Conservation (phyloP, 2,888 invertebrate species). For the Ypsolopha scabrella region DNA sequence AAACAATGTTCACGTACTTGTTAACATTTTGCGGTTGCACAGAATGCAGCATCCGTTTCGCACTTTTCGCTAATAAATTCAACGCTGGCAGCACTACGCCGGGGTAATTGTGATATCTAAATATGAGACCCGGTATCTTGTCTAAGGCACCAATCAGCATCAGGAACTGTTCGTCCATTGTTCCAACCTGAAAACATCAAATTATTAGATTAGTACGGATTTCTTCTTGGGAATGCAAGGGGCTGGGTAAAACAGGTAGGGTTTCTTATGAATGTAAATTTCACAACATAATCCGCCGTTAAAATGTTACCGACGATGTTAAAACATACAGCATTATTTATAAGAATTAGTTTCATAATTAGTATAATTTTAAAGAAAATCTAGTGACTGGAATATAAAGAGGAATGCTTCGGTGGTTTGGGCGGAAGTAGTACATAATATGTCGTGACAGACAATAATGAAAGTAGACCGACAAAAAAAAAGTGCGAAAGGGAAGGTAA, state of each 20-base stretch:
- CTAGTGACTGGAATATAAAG: too few relatives aligned
- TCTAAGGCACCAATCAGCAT: slow-evolving; percentile 74
- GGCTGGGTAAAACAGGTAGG: not conserved
- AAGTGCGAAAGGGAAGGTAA: too few relatives aligned
- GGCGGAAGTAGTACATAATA: too few relatives aligned
- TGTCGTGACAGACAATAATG: too few relatives aligned
- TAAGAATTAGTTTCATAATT: too few relatives aligned
- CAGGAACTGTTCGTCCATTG: slow-evolving; percentile 56
- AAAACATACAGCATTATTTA: not conserved
- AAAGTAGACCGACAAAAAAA: too few relatives aligned
- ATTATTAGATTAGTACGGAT: not conserved
- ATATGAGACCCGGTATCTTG: slow-evolving; percentile 77
- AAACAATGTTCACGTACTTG: slow-evolving; percentile 31
- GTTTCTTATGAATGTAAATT: too few relatives aligned
- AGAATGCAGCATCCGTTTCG: slow-evolving; percentile 77
- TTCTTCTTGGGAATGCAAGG: not conserved
- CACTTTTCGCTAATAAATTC: slow-evolving; percentile 78
- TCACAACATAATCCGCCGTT: not conserved
- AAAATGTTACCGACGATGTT: not conserved
- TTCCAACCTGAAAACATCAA: slow-evolving; percentile 34
- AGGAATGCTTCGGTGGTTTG: too few relatives aligned
- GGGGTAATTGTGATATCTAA: slow-evolving; percentile 83
- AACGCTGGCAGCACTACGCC: slow-evolving; percentile 82
- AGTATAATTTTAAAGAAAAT: too few relatives aligned
- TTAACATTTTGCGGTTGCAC: slow-evolving; percentile 70